Percentiles rank a stretch among this genome's conserved stretches.
These are phyloP conservation scores for Poeciliopsis infans DNA, from an alignment of 2,797 vertebrate genomes.

Conservation along the genomic window DNA sequence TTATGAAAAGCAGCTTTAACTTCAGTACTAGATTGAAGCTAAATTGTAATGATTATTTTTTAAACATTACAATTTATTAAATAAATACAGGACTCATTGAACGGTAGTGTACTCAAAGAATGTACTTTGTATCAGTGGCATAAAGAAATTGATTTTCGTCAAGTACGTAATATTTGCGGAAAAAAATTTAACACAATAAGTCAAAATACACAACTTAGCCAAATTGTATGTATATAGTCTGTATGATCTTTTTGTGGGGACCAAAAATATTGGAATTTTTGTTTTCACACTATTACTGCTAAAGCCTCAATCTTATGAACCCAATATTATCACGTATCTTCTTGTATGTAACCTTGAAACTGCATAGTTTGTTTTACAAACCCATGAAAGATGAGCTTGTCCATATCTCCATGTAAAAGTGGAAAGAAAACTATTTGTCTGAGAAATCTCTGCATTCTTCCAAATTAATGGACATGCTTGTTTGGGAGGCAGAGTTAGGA, in stretches of 20 bases:
- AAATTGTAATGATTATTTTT: too few relatives aligned
- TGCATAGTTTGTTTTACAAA: background rate
- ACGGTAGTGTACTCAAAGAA: background rate
- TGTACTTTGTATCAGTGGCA: background rate
- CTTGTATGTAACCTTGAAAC: background rate
- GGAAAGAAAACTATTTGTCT: conserved; percentile 23
- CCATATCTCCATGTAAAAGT: conserved; percentile 1
- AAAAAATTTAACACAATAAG: background rate
- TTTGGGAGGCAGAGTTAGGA: conserved; percentile 44
- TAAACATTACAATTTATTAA: background rate
- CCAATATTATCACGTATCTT: background rate
- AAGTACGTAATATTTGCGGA: background rate
- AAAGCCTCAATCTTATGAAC: background rate
- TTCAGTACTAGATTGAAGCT: background rate
- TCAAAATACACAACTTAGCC: background rate
- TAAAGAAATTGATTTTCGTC: background rate
- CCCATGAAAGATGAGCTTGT: background rate
- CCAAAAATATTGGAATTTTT: background rate
- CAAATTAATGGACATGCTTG: conserved; percentile 32
- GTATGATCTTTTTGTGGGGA: background rate
- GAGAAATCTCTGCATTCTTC: conserved; percentile 40
- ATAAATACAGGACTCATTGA: background rate
- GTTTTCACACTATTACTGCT: background rate
- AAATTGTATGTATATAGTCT: background rate
- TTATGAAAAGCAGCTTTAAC: background rate